phyloP scores from a whole-genome alignment of 2,113 vertebrate species.

The Myodes glareolus region DNA sequence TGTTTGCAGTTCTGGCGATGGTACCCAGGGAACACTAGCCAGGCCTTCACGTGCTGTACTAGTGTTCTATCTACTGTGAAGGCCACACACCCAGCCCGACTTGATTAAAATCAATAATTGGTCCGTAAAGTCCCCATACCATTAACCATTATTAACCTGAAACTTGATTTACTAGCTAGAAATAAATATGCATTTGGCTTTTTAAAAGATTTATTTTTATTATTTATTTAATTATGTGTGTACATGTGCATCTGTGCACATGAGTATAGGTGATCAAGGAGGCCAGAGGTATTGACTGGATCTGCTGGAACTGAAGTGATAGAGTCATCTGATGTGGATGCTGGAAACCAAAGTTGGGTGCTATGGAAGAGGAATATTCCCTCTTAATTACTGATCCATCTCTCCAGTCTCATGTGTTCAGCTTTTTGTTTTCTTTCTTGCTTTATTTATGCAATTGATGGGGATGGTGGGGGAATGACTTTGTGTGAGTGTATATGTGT shows the following conservation, averaged over 20 bases:
- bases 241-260: not conserved
- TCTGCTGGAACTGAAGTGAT: not conserved
- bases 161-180: not conserved
- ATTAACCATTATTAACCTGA: not conserved
- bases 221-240: not conserved
- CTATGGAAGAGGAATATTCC: not conserved
- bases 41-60: not conserved
- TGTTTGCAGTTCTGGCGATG: not conserved
- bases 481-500: not conserved
- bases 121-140: not conserved
- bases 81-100: not conserved
- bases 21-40: not conserved
- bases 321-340: not conserved
- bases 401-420: not conserved
- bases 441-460: not conserved
- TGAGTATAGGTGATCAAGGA: not conserved
- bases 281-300: not conserved
- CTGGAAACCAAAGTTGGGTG: not conserved
- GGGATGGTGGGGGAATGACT: not conserved
- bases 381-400: not conserved
- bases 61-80: not conserved
- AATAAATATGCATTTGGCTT: not conserved
- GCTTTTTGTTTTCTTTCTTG: not conserved
- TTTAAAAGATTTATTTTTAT: not conserved
- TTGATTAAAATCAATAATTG: not conserved